Evolutionary conservation across 2,113 vertebrate species (phyloP).

Genomic region (Phrynocephalus versicolor): DNA sequence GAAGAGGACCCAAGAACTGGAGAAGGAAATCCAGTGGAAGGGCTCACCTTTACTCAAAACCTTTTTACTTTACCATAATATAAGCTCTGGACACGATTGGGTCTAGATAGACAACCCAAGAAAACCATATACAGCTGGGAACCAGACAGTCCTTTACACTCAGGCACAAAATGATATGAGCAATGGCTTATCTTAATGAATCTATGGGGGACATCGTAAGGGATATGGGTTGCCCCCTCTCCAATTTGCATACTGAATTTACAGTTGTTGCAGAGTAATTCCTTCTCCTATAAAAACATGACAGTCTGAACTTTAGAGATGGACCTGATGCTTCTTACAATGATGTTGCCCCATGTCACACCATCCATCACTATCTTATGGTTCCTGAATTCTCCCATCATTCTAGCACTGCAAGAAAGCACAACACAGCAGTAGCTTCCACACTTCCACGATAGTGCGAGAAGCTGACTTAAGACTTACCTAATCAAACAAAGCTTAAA

Average conservation of each 20-base stretch:
- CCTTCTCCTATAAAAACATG: background rate
- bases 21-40: too few species aligned
- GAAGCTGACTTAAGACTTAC: background rate
- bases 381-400: too few species aligned
- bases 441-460: background rate
- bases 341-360: background rate
- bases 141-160: background rate
- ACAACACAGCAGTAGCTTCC: background rate
- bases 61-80: too few species aligned
- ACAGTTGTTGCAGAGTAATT: background rate
- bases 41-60: too few species aligned
- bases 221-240: background rate
- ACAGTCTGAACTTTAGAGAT: background rate
- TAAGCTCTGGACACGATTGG: too few species aligned
- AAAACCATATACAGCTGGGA: background rate
- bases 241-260: background rate
- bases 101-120: too few species aligned
- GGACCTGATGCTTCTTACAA: too few species aligned
- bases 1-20: too few species aligned
- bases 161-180: background rate
- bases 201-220: too few species aligned
- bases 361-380: background rate
- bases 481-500: background rate
- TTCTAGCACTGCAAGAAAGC: background rate
- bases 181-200: too few species aligned